phyloP scores from a whole-genome alignment of 1,140 invertebrate genomes.

The Sycobia sp. region DNA sequence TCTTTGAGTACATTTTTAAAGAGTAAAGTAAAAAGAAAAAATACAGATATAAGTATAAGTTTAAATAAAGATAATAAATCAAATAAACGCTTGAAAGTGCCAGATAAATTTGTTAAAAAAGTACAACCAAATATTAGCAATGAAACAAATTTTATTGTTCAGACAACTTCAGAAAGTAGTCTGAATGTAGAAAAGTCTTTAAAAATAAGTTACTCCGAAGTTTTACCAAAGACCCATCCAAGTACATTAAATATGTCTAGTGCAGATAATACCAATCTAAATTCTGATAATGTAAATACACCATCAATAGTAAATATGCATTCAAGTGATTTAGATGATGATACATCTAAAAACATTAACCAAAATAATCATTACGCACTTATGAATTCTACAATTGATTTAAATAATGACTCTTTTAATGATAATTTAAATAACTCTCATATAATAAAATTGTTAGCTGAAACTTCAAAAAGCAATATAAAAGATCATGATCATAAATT shows the following conservation, averaged over 20 bases:
- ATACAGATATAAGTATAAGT: background rate
- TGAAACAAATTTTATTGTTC: background rate
- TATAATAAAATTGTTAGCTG: background rate
- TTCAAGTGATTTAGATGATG: background rate
- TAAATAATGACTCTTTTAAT: background rate
- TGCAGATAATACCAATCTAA: background rate
- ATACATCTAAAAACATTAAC: background rate
- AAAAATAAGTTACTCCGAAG: background rate
- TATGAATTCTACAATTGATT: no score
- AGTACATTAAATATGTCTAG: background rate
- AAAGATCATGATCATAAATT: background rate
- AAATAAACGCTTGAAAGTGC: background rate
- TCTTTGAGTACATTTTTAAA: conserved; percentile 3
- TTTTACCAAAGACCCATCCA: conserved; percentile 4
- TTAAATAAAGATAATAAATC: background rate
- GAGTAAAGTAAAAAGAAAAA: conserved; percentile 9
- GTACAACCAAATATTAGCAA: background rate
- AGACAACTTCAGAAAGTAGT: background rate
- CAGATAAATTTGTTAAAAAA: background rate
- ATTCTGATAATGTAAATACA: no score
- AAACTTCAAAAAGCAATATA: background rate
- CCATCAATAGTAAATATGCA: no score
- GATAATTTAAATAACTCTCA: background rate
- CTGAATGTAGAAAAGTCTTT: background rate
- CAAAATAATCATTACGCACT: no score